Base-by-base conservation (phyloP, 2,888 invertebrate species). In the Phalangium opilio region DNA sequence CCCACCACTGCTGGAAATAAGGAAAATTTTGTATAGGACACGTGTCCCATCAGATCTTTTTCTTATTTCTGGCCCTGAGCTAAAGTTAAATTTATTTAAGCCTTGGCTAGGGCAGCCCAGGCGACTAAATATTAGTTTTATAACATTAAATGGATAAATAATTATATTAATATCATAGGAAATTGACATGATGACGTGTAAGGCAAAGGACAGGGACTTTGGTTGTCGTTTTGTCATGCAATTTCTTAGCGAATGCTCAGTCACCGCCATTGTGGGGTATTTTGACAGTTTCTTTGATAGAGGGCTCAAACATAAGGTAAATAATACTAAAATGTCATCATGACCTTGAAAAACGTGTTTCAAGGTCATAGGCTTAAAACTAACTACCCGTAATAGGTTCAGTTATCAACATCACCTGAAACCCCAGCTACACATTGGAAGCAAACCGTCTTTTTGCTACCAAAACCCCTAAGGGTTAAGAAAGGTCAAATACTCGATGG, bases 351-450 rank as follows among this genome's bases (percentile, higher is more conserved):
- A 34, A 34, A 34, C 2, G 35, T n/a, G 18, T 38, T 18, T 38
- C 14, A 38, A 36, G 18, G 14, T 18, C n/a, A 38, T 18, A 38
- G 8, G 10, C 2, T 8, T 18, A 38, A 10, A 63, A 64, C 62
- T 8, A 63, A 63, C 52, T 46, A 65, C 64, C 54, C 11, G 18
- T 17, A 2, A 7, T 38, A 53, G 53, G 72, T 84, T 5, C 67
- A 71, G 3, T 78, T 91, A 59, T 79, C 81, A 44, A 91, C 91
- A 1, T 79, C 83, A 1, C 90, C 91, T 3, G 69, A 73, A 35
- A 68, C 72, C 1, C 71, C 75, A 0, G 71, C 76, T 18, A 93
- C 93, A 0, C 93, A 93, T 70, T 93, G 93, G 93, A 87, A 90
- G 63, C 93, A 93, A 66, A 89, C 89, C 1, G 74, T 89, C 1